phyloP scores from a whole-genome alignment of 2,888 invertebrate genomes.

The Mythimna vitellina region DNA sequence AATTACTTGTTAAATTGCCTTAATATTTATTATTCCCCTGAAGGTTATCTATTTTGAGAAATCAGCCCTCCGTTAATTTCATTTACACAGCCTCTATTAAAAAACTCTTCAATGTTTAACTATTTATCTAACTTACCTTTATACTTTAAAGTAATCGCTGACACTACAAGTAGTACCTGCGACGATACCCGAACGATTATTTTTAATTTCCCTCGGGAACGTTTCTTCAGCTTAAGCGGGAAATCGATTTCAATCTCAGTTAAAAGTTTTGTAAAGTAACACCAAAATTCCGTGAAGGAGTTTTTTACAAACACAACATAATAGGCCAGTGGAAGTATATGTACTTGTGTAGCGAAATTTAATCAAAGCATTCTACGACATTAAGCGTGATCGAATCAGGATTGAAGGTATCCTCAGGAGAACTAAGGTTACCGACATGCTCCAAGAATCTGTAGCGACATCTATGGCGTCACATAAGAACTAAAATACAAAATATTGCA shows the following conservation, averaged over 20 bases:
- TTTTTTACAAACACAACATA: slow-evolving; percentile 33
- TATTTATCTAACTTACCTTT: slow-evolving; percentile 24
- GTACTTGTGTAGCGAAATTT: neutral
- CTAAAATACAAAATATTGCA: no score
- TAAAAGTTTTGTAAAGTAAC: slow-evolving; percentile 59
- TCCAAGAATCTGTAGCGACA: no score
- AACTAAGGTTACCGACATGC: no score
- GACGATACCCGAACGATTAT: slow-evolving; percentile 58
- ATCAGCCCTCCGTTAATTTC: no score
- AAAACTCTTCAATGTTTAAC: slow-evolving; percentile 20
- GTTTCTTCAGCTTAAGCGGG: slow-evolving; percentile 58
- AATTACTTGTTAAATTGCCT: no score
- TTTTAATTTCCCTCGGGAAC: slow-evolving; percentile 64
- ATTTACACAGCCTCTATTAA: neutral
- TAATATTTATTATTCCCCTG: no score
- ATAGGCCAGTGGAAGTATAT: neutral
- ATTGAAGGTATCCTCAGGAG: no score
- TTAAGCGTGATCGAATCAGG: neutral
- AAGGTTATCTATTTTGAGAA: neutral
- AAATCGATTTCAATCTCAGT: slow-evolving; percentile 64
- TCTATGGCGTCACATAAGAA: no score
- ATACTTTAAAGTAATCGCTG: slow-evolving; percentile 41
- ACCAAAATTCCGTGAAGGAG: slow-evolving; percentile 46
- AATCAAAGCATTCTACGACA: neutral
- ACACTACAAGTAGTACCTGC: slow-evolving; percentile 49